Evolutionary conservation across 2,888 invertebrate species (phyloP), one percentile per base, ranked within the genome.

Genomic region (Frankliniella intonsa): DNA sequence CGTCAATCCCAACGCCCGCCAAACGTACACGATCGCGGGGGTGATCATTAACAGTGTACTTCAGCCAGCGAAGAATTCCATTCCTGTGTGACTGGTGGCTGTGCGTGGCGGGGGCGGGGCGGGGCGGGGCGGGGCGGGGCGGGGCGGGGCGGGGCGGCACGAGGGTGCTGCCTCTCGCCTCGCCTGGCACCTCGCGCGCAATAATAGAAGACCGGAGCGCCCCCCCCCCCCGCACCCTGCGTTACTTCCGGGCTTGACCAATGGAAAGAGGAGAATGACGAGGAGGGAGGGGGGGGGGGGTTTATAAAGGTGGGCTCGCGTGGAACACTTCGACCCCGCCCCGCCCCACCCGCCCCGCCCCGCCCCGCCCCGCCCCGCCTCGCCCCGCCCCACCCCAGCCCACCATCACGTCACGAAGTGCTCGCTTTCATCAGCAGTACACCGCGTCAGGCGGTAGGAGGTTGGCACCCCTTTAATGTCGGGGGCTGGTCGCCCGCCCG

Each of bases 321-420:
- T 76, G 69, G 69, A 76, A 25, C 69, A 25, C 69, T n/a, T n/a
- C n/a, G n/a, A n/a, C n/a, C n/a, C n/a, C n/a, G n/a, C n/a, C n/a
- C n/a, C n/a, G n/a, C n/a, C n/a, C n/a, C n/a, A n/a, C n/a, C n/a
- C n/a, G n/a, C 69, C 69, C 69, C n/a, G n/a, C n/a, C n/a, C 14
- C 55, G 69, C 69, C 65, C 65, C 65, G 65, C 65, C 65, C 65
- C 62, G 8, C 65, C n/a, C 65, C n/a, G 65, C 65, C 65, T 3
- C 55, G 55, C 55, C 55, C 12, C 55, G 55, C 55, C 55, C 1
- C 65, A 3, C 65, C n/a, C 2, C 69, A 22, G 22, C 69, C 22
- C 69, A 14, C 62, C 62, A 25, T 25, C 69, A 76, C 69, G 25
- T 25, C 69, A 76, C 69, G 69, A 76, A 76, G 69, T 76, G 69